phyloP scores from a whole-genome alignment of 2,113 vertebrate species.

The Ahaetulla prasina region DNA sequence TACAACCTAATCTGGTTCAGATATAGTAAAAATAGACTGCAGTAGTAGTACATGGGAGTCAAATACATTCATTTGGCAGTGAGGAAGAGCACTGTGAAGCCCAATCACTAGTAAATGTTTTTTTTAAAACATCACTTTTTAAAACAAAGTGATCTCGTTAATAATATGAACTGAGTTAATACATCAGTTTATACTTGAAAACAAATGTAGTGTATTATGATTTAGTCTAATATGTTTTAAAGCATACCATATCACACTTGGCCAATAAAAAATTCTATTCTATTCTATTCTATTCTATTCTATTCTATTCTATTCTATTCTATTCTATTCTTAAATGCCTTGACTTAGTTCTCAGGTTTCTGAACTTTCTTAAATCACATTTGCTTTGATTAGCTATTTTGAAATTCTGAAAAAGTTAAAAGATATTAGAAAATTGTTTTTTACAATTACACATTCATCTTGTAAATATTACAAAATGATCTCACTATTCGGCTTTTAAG shows the following conservation, averaged over 20 bases:
- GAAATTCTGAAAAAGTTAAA: not conserved
- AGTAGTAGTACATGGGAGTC: not conserved
- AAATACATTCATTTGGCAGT: not conserved
- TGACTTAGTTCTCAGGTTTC: not conserved
- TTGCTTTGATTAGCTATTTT: not conserved
- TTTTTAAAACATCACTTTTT: no score
- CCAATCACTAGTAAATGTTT: not conserved
- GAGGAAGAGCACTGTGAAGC: not conserved
- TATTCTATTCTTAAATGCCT: no score
- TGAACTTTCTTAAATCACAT: not conserved
- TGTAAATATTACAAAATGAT: no score
- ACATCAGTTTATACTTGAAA: no score
- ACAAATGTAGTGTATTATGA: not conserved
- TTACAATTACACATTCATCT: no score
- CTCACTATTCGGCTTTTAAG: no score
- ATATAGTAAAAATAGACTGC: not conserved
- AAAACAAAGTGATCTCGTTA: not conserved
- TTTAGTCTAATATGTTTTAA: not conserved
- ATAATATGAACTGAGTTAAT: not conserved
- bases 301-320: no score
- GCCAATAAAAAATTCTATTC: no score
- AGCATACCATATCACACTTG: no score
- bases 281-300: no score
- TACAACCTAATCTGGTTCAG: not conserved
- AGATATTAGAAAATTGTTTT: no score